Base-by-base conservation (phyloP, 2,113 vertebrate genomes). In the Holacanthus passer region DNA sequence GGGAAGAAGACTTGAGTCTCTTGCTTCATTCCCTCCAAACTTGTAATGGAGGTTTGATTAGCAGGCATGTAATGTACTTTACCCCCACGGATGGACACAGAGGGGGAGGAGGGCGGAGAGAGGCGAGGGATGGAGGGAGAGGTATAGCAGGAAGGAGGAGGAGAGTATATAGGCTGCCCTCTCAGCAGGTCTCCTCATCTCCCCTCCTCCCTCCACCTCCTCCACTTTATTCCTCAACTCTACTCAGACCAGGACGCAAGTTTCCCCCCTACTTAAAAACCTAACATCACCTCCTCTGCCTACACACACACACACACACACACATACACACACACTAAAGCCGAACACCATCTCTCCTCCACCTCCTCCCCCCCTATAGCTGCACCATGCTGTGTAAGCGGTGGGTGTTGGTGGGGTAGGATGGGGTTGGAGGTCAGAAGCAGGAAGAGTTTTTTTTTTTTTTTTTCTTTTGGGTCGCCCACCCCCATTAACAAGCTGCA, bases 41-140 rank as follows among this genome's bases (percentile, higher is more conserved):
- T 96, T 96, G 95, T 96, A 97, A 96, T 96, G 93, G 96, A 93
- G 95, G 94, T 95, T 96, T 96, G 97, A 98, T 97, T 98, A 97
- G 96, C 96, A 98, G 94, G 95, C 97, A 94, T 97, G 97, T 97
- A 98, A 97, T 96, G 93, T 96, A 96, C 97, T 97, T 98, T 98
- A 85, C 96, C 87, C 86, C 91, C 82, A 89, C 90, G 90, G 93
- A 95, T 92, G 87, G 93, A 95, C 95, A 89, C 50, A 77, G 85
- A 39, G 48, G 64, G 13, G 58, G 63, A 79, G 81, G 39, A 22
- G 56, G 83, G 93, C 92, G 94, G 88, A 92, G 93, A 91, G 88
- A 94, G 93, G 91, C n/a, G 91, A 66, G 67, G 79, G 82, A 77
- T 91, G 81, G 72, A 81, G 93, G 95, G 93, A 95, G 83, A 75